Percentiles rank a stretch among this genome's conserved stretches.
Conservation (phyloP, 1,140 invertebrate species). For the Colletes gigas region DNA sequence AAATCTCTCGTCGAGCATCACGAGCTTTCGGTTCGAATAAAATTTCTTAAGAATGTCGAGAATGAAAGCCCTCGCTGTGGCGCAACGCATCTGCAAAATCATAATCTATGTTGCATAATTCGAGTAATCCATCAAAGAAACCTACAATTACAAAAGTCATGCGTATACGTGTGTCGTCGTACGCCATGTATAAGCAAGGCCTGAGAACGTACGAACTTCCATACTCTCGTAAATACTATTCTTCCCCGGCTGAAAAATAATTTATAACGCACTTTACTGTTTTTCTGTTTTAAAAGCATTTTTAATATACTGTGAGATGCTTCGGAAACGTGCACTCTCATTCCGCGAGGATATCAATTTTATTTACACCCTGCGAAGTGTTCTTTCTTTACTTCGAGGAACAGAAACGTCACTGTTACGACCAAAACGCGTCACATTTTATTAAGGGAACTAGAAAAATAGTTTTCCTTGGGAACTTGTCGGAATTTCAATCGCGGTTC, state of each 20-base stretch:
- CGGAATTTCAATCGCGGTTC: too few relatives aligned
- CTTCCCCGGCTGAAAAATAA: slow-evolving; percentile 51
- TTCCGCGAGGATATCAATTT: slow-evolving; percentile 45
- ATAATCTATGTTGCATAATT: slow-evolving; percentile 10
- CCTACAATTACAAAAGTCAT: not conserved
- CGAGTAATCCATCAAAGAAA: slow-evolving; percentile 41
- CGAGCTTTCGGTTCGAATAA: slow-evolving; percentile 32
- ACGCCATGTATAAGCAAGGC: not conserved
- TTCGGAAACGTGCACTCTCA: slow-evolving; percentile 18
- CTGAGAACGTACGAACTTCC: slow-evolving; percentile 30
- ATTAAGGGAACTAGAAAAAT: too few relatives aligned
- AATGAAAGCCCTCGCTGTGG: not conserved
- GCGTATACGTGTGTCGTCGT: not conserved
- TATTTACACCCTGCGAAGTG: slow-evolving; percentile 3
- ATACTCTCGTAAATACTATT: slow-evolving; percentile 35
- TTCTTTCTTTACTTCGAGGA: too few relatives aligned
- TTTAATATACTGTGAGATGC: slow-evolving; percentile 48
- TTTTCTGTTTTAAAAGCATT: slow-evolving; percentile 59
- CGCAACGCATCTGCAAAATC: not conserved
- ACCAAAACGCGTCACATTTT: too few relatives aligned
- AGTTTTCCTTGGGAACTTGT: too few relatives aligned
- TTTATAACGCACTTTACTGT: slow-evolving; percentile 54
- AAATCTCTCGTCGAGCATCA: slow-evolving; percentile 26
- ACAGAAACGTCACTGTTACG: too few relatives aligned
- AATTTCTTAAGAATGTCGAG: not conserved